Evolutionary conservation across 2,888 invertebrate genomes (phyloP).

Genomic region (Rhyacophila evoluta): DNA sequence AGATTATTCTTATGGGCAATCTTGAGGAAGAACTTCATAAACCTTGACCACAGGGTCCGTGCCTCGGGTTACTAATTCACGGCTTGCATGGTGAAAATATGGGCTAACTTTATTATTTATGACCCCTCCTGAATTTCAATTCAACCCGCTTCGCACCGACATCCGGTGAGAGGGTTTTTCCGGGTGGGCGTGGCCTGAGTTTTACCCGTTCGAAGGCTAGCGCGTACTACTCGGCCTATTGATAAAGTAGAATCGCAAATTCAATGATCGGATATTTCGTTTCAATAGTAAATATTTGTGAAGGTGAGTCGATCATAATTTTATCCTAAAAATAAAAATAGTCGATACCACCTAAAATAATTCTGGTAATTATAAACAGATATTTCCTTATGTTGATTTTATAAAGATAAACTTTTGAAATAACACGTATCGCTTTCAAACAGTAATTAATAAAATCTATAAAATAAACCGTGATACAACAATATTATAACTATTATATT

Average conservation of each 20-base stretch:
- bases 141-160: conserved; percentile 12
- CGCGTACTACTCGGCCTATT: not conserved
- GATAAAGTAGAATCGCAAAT: not conserved
- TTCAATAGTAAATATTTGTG: not conserved
- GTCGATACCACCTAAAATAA: too few species aligned
- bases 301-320: not conserved
- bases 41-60: conserved; percentile 15
- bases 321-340: too few species aligned
- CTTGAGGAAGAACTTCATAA: not conserved
- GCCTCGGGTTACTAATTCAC: conserved; percentile 3
- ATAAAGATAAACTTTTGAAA: too few species aligned
- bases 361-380: too few species aligned
- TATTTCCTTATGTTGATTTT: too few species aligned
- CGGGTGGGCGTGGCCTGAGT: not conserved
- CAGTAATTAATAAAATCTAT: too few species aligned
- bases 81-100: conserved; percentile 27
- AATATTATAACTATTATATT: too few species aligned
- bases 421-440: too few species aligned
- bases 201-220: not conserved
- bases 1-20: not conserved
- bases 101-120: conserved; percentile 26
- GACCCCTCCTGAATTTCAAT: conserved; percentile 20
- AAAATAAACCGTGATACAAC: too few species aligned
- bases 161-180: conserved; percentile 27
- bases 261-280: not conserved